Evolutionary conservation across 2,888 invertebrate genomes (phyloP).

Genomic region (Pedicia rivosa): DNA sequence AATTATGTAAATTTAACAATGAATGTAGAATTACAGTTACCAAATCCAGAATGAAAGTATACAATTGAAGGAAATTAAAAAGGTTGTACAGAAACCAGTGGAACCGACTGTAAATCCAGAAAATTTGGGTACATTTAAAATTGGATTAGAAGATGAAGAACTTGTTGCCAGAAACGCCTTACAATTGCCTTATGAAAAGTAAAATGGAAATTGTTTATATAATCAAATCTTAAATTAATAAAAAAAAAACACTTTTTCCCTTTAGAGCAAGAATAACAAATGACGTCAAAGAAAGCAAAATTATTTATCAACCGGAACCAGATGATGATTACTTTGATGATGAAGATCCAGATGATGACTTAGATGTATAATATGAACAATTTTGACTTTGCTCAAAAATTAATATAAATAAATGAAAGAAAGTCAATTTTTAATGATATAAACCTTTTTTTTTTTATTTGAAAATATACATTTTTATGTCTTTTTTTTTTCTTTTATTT

Average conservation of each 20-base stretch:
- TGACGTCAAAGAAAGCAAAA: slow-evolving; percentile 40
- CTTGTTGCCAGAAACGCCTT: slow-evolving; percentile 27
- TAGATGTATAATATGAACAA: slow-evolving; percentile 40
- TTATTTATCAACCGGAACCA: slow-evolving; percentile 60
- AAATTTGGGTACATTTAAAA: slow-evolving; percentile 24
- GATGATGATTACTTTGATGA: slow-evolving; percentile 74
- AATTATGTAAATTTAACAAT: not conserved
- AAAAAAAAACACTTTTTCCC: no score
- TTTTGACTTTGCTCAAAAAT: no score
- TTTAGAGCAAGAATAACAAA: slow-evolving; percentile 15
- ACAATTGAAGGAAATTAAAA: slow-evolving; percentile 7
- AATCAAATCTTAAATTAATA: no score
- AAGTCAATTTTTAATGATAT: no score
- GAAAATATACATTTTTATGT: not conserved
- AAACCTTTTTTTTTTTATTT: not conserved
- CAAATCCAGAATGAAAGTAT: no score
- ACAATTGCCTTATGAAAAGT: slow-evolving; percentile 28
- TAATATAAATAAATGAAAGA: no score
- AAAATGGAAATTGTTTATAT: no score
- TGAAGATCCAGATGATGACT: slow-evolving; percentile 76
- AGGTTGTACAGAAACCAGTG: slow-evolving; percentile 9
- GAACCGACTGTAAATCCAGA: slow-evolving; percentile 12
- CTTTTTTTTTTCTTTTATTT: not conserved
- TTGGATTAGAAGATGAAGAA: slow-evolving; percentile 28
- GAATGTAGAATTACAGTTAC: no score